phyloP scores from a whole-genome alignment of 2,888 invertebrate species.

The Harpagoxenus sublaevis region DNA sequence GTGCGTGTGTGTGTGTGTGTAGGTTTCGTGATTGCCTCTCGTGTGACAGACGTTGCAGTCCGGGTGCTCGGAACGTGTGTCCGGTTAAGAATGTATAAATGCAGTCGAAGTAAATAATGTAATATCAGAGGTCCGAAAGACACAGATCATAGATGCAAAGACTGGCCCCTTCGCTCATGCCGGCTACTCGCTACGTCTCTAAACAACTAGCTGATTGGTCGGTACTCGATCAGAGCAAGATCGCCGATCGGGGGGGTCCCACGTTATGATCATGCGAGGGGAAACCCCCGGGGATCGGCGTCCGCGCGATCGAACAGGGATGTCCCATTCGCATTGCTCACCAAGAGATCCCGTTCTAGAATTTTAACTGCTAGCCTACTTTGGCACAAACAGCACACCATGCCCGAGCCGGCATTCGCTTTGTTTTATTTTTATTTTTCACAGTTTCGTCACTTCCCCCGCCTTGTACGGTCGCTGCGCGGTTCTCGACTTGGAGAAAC shows the following conservation, averaged over 20 bases:
- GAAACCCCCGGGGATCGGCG: slow-evolving; percentile 17
- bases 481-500: slow-evolving; percentile 12
- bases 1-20: background rate
- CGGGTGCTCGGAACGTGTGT: slow-evolving; percentile 31
- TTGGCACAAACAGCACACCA: slow-evolving; percentile 85
- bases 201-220: slow-evolving; percentile 68
- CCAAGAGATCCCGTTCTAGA: slow-evolving; percentile 57
- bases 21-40: slow-evolving; percentile 33
- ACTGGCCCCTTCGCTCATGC: slow-evolving; percentile 86
- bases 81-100: slow-evolving; percentile 68
- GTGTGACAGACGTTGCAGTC: slow-evolving; percentile 36
- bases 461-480: slow-evolving; percentile 27
- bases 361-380: slow-evolving; percentile 81
- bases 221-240: slow-evolving; percentile 47
- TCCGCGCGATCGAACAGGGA: slow-evolving; percentile 45
- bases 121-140: slow-evolving; percentile 84
- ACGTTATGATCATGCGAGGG: background rate
- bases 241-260: slow-evolving; percentile 25
- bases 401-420: slow-evolving; percentile 84
- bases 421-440: slow-evolving; percentile 60
- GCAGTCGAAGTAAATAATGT: slow-evolving; percentile 75
- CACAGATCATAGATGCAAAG: slow-evolving; percentile 84
- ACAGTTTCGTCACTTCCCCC: slow-evolving; percentile 56
- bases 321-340: slow-evolving; percentile 45
- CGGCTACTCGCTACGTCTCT: slow-evolving; percentile 81